Conservation (phyloP, 2,113 vertebrate genomes). For the Leptodactylus fuscus region DNA sequence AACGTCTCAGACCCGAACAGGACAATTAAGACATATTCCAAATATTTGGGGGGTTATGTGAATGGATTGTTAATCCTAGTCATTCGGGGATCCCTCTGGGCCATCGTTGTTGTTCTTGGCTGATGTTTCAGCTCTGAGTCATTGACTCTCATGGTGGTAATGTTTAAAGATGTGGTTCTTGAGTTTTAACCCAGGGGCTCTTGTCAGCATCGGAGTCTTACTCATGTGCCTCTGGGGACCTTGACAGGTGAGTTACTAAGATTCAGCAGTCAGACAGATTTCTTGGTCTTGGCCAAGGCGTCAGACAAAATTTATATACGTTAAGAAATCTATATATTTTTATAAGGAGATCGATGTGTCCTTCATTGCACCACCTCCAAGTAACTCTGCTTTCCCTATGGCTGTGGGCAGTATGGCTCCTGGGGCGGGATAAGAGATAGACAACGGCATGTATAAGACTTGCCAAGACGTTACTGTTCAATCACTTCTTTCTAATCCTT, state of each 20-base stretch:
- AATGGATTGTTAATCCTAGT: slow-evolving; percentile 32
- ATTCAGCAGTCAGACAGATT: neutral
- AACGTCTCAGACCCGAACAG: neutral
- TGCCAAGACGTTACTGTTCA: too few relatives aligned
- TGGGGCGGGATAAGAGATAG: too few relatives aligned
- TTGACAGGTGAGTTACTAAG: slow-evolving; percentile 21
- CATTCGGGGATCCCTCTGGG: slow-evolving; percentile 32
- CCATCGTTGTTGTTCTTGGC: slow-evolving; percentile 49
- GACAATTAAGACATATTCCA: slow-evolving; percentile 8
- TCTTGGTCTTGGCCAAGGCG: neutral
- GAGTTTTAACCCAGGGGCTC: neutral
- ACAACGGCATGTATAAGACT: too few relatives aligned
- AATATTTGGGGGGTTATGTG: slow-evolving; percentile 37
- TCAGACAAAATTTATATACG: neutral
- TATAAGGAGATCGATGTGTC: neutral
- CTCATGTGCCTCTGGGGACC: neutral
- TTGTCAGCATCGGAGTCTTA: slow-evolving; percentile 26
- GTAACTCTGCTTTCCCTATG: too few relatives aligned
- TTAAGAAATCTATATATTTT: neutral
- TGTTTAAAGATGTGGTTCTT: slow-evolving; percentile 32
- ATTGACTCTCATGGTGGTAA: slow-evolving; percentile 42
- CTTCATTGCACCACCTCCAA: too few relatives aligned
- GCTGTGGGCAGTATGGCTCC: too few relatives aligned
- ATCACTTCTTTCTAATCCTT: too few relatives aligned
- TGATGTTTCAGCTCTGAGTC: slow-evolving; percentile 24